Conservation (phyloP, 2,113 vertebrate genomes). For the Pseudorasbora parva region DNA sequence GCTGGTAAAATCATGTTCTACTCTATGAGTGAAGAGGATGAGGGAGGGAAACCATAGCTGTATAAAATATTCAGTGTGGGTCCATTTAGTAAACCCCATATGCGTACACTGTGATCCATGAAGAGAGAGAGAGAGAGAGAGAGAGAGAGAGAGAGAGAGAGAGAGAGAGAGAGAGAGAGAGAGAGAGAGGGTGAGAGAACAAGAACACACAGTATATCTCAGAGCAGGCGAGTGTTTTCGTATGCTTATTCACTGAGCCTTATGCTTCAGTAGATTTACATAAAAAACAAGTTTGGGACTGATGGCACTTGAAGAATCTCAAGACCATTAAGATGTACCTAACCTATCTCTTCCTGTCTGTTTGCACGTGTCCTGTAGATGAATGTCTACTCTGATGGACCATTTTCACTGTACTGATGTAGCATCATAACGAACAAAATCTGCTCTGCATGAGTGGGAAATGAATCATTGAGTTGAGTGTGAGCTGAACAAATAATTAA, state of each 20-base stretch:
- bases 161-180: conserved; percentile 1
- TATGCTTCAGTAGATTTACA: conserved; percentile 33
- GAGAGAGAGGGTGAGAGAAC: conserved; percentile 19
- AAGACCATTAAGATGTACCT: not conserved
- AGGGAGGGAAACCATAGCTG: conserved; percentile 56
- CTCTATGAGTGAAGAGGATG: not conserved
- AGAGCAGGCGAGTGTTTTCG: not conserved
- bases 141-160: not conserved
- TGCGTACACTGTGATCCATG: conserved; percentile 64
- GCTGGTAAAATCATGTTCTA: conserved; percentile 3
- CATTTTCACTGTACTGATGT: not conserved
- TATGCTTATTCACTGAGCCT: not conserved
- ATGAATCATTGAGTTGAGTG: not conserved
- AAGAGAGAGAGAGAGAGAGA: conserved; percentile 32
- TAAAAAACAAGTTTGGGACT: conserved; percentile 1
- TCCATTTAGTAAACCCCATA: conserved; percentile 68
- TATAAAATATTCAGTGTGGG: conserved; percentile 76
- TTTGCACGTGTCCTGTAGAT: not conserved
- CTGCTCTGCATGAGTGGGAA: not conserved
- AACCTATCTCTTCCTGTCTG: not conserved
- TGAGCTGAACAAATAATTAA: conserved; percentile 19
- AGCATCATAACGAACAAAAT: not conserved
- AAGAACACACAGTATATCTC: not conserved
- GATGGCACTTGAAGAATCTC: conserved; percentile 20
- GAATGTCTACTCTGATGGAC: conserved; percentile 20